These are phyloP conservation scores for Oncopeltus fasciatus DNA, from an alignment of 1,140 invertebrate genomes.

Conservation along the genomic window DNA sequence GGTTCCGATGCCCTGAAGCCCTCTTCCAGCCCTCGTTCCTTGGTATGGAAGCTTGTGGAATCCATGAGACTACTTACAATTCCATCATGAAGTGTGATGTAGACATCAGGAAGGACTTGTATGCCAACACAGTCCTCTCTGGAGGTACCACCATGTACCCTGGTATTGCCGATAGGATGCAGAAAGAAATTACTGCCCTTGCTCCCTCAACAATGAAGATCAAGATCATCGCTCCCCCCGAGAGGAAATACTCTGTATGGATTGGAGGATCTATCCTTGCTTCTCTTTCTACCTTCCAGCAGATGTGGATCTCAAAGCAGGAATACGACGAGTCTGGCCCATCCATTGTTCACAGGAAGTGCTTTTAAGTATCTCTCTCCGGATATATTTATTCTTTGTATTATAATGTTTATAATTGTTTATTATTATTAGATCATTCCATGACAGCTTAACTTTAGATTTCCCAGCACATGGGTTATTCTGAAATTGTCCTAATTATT, in stretches of 20 bases:
- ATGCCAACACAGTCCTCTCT: conserved; percentile 89
- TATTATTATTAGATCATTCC: conserved; percentile 12
- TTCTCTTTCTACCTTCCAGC: conserved; percentile 77
- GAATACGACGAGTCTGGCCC: conserved; percentile 91
- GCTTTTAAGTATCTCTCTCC: conserved; percentile 55
- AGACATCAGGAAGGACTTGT: conserved; percentile 85
- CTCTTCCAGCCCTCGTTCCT: conserved; percentile 91
- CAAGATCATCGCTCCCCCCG: conserved; percentile 72
- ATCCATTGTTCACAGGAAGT: conserved; percentile 88
- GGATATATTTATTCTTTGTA: background rate
- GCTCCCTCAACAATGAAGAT: conserved; percentile 64
- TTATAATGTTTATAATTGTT: conserved; percentile 10
- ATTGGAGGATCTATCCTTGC: conserved; percentile 76
- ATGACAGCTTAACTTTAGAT: background rate
- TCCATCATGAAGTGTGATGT: conserved; percentile 96
- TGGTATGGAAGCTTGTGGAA: conserved; percentile 89
- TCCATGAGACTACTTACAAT: conserved; percentile 91
- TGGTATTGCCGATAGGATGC: conserved; percentile 66
- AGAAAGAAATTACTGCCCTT: conserved; percentile 61
- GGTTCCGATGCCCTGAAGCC: conserved; percentile 94
- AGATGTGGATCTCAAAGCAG: conserved; percentile 93
- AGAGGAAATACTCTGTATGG: conserved; percentile 73
- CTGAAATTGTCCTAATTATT: too few species aligned
- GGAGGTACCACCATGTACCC: conserved; percentile 96
- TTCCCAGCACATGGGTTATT: too few species aligned